Evolutionary conservation across 2,797 vertebrate genomes (phyloP).

Genomic region (Anisognathus igniventris): DNA sequence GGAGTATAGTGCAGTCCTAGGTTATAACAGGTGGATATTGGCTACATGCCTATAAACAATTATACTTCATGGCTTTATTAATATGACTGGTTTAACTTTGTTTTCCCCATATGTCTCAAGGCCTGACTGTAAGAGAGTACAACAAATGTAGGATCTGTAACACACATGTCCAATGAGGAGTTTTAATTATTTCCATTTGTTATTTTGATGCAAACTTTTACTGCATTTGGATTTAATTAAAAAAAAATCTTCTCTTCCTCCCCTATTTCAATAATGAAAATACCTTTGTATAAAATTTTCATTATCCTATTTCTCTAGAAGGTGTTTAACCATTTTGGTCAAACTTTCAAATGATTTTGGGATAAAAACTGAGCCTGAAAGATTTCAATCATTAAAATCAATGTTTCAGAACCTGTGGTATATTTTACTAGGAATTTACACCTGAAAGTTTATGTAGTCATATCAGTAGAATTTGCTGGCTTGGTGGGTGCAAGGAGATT

Average conservation of each 20-base stretch:
- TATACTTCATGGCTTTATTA: background rate
- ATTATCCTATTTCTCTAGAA: background rate
- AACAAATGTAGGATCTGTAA: background rate
- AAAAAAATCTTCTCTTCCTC: background rate
- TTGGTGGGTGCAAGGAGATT: background rate
- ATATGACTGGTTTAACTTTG: background rate
- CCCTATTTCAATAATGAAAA: background rate
- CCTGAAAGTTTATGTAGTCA: background rate
- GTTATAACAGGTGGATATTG: background rate
- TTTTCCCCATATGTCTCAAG: background rate
- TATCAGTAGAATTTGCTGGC: background rate
- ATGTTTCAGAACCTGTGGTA: background rate
- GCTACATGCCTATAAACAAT: background rate
- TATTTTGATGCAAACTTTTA: background rate
- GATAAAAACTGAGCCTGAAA: background rate
- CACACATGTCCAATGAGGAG: background rate
- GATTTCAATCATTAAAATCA: background rate
- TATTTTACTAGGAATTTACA: background rate
- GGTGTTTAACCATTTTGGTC: background rate
- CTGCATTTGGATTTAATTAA: background rate
- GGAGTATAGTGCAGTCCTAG: background rate
- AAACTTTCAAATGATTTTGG: background rate
- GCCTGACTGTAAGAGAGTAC: background rate
- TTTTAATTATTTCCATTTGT: background rate
- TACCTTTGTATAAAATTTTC: background rate